Evolutionary conservation across 2,888 invertebrate species (phyloP), one percentile per base, ranked within the genome.

Genomic region (Yponomeuta malinellus): DNA sequence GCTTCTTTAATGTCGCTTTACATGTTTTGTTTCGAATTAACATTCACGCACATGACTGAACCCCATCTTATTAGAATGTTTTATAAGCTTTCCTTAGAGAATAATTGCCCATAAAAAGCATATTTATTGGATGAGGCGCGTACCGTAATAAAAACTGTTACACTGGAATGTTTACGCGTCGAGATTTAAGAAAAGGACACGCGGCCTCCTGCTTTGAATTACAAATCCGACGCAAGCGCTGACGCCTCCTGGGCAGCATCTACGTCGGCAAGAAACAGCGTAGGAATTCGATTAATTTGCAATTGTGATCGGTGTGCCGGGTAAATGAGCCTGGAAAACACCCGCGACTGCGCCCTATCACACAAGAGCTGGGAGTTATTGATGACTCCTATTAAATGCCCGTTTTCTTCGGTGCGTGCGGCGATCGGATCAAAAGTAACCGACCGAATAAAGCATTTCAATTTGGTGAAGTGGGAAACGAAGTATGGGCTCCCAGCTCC

Each of bases 321-420:
- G 81, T 84, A 86, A 87, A 80, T 84, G 85, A 83, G 86, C 83
- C 83, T 37, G 12, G 70, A 70, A 72, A 83, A 81, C 83, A 83
- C 82, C 83, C 81, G 83, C 83, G 86, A 82, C 81, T 85, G 87
- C 64, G 65, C 70, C 52, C 70, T 48, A 64, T 70, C 70, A 33
- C 48, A 29, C 65, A 10, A 59, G 65, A 33, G 65, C 63, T 48
- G 52, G 6, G 70, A 70, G 91, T 93, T 93, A 92, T 93, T 92
- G 92, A 93, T 93, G 88, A 87, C 83, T 81, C 81, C 90, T 88
- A 92, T 93, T 91, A 92, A 92, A 92, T 89, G 88, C 84, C 88
- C 88, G 88, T 92, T 92, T 88, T 80, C 84, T 75, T 73, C 77
- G 78, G 83, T 82, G 83, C 82, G 78, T 78, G 78, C 76, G 76